Evolutionary conservation across 2,797 vertebrate species (phyloP).

Genomic region (Hippopotamyrus pictus): DNA sequence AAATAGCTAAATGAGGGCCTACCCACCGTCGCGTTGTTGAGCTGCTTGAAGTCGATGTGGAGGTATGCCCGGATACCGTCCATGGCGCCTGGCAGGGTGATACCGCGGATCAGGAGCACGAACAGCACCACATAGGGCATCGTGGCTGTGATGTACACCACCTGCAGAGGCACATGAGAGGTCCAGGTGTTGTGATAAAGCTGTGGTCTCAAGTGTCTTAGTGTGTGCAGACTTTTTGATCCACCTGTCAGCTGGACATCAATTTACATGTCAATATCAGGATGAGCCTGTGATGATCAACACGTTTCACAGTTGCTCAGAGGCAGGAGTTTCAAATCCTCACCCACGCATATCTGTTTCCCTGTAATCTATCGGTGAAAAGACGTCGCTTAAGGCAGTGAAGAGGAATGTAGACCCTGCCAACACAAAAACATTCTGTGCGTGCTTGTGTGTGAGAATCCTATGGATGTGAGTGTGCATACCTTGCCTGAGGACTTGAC

Average conservation of each 20-base stretch:
- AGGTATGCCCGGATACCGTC: conserved; percentile 89
- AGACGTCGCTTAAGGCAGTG: background rate
- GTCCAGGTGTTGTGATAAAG: background rate
- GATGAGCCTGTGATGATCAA: background rate
- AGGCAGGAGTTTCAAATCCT: background rate
- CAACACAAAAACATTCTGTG: background rate
- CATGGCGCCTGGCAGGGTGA: conserved; percentile 86
- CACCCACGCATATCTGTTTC: background rate
- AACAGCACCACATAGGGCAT: conserved; percentile 92
- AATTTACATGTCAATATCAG: background rate
- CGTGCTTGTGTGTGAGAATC: background rate
- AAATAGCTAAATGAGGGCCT: background rate
- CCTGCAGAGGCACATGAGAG: conserved; percentile 59
- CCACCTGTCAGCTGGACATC: background rate
- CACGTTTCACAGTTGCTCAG: background rate
- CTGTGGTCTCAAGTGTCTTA: background rate
- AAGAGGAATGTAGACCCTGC: background rate
- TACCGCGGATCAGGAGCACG: conserved; percentile 85
- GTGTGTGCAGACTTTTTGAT: background rate
- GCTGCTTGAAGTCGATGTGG: conserved; percentile 81
- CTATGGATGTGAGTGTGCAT: conserved; percentile 21
- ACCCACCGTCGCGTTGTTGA: conserved; percentile 85
- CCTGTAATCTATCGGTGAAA: background rate
- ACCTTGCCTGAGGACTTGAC: conserved; percentile 99
- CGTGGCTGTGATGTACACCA: conserved; percentile 97